Percentiles rank a stretch among this genome's conserved stretches.
phyloP scores from a whole-genome alignment of 1,140 invertebrate species.

The Bombus huntii region DNA sequence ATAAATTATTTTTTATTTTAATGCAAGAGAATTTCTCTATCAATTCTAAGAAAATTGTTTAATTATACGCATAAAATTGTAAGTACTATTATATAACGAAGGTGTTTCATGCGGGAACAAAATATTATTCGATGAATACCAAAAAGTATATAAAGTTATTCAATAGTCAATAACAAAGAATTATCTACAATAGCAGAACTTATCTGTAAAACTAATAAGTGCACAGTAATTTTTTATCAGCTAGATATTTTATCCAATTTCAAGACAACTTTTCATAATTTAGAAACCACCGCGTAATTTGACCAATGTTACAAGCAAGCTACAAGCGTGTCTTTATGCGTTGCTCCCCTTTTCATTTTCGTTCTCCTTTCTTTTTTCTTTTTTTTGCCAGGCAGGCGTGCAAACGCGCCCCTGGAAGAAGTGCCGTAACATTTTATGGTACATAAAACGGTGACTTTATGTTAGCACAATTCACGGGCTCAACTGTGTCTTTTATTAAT shows the following conservation, averaged over 20 bases:
- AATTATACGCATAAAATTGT: too few relatives aligned
- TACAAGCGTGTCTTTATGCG: neutral
- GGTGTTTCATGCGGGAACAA: too few relatives aligned
- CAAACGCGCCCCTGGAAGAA: conserved; percentile 51
- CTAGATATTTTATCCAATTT: neutral
- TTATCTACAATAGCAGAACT: too few relatives aligned
- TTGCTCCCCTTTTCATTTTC: neutral
- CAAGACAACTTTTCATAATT: neutral
- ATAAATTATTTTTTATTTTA: too few relatives aligned
- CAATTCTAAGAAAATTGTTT: too few relatives aligned
- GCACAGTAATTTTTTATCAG: neutral
- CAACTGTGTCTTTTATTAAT: conserved; percentile 68
- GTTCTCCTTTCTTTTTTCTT: conserved; percentile 16
- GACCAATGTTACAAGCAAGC: neutral
- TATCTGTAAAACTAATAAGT: too few relatives aligned
- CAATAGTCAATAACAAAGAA: too few relatives aligned
- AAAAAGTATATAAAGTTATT: too few relatives aligned
- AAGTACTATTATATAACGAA: too few relatives aligned
- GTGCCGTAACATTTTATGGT: conserved; percentile 66
- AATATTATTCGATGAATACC: too few relatives aligned
- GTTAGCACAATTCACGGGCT: conserved; percentile 48
- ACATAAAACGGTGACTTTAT: conserved; percentile 74
- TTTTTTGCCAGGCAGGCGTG: conserved; percentile 18
- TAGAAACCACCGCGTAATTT: neutral
- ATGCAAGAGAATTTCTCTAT: too few relatives aligned